Evolutionary conservation across 2,888 invertebrate species (phyloP).

Genomic region (Seladonia tumulorum): DNA sequence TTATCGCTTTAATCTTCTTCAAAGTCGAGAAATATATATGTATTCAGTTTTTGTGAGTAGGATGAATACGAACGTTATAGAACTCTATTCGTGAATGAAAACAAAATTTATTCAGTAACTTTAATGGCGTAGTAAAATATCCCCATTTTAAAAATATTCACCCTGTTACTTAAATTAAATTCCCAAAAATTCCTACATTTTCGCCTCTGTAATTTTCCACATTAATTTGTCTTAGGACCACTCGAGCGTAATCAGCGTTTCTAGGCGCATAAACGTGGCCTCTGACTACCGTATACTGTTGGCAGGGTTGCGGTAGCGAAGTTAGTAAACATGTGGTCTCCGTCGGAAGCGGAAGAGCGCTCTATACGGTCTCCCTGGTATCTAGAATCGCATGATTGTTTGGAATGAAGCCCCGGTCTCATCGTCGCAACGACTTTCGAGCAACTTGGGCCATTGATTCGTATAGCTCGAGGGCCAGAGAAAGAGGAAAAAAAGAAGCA

Average conservation of each 20-base stretch:
- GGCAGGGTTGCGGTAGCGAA: neutral
- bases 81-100: neutral
- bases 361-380: neutral
- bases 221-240: neutral
- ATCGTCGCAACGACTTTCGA: neutral
- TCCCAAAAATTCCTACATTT: neutral
- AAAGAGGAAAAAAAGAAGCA: no score
- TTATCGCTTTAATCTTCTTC: neutral
- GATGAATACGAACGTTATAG: neutral
- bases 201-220: neutral
- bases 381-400: neutral
- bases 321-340: constrained; percentile 4
- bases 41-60: neutral
- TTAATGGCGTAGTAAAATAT: neutral
- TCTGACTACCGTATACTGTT: neutral
- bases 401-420: neutral
- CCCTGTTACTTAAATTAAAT: neutral
- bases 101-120: neutral
- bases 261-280: neutral
- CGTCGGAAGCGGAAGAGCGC: neutral
- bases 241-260: neutral
- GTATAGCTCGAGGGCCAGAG: neutral
- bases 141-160: neutral
- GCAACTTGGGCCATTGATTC: neutral
- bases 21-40: neutral